Percentiles rank a stretch among this genome's conserved stretches.
Evolutionary conservation across 2,888 invertebrate species (phyloP).

Genomic region (Eristalinus aeneus): DNA sequence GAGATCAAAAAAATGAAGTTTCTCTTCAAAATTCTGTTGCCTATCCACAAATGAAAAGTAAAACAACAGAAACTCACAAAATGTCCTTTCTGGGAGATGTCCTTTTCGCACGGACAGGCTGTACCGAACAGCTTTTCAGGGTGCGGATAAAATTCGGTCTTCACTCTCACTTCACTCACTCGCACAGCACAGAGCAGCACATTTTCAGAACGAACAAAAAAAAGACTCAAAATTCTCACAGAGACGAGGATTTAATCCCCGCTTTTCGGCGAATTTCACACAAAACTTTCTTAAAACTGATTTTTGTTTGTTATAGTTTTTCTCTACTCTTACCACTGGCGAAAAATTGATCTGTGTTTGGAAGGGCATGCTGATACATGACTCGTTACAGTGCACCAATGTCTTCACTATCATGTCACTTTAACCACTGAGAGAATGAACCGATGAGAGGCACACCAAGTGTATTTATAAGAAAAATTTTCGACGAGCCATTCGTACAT

Average conservation of each 20-base stretch:
- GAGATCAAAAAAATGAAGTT: neutral
- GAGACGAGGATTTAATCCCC: slow-evolving; percentile 3
- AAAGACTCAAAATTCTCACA: slow-evolving; percentile 46
- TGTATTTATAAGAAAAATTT: slow-evolving; percentile 77
- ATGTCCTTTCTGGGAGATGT: slow-evolving; percentile 42
- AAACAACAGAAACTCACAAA: slow-evolving; percentile 54
- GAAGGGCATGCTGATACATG: slow-evolving; percentile 81
- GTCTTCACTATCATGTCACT: slow-evolving; percentile 81
- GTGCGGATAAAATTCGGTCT: slow-evolving; percentile 55
- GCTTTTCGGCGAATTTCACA: slow-evolving; percentile 3
- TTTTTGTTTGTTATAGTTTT: slow-evolving; percentile 53
- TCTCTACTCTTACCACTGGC: slow-evolving; percentile 79
- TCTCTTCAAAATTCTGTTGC: slow-evolving; percentile 24
- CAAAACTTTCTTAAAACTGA: slow-evolving; percentile 24
- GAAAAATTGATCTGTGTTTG: slow-evolving; percentile 80
- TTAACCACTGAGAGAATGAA: slow-evolving; percentile 81
- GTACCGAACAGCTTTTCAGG: slow-evolving; percentile 46
- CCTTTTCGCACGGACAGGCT: slow-evolving; percentile 39
- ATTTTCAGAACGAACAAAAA: neutral
- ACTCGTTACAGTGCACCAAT: slow-evolving; percentile 80
- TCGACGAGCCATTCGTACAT: slow-evolving; percentile 28
- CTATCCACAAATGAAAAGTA: slow-evolving; percentile 37
- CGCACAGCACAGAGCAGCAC: neutral
- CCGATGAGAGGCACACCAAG: slow-evolving; percentile 75
- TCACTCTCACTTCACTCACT: slow-evolving; percentile 37